phyloP scores from a whole-genome alignment of 2,113 vertebrate genomes.

The Sitta europaea region DNA sequence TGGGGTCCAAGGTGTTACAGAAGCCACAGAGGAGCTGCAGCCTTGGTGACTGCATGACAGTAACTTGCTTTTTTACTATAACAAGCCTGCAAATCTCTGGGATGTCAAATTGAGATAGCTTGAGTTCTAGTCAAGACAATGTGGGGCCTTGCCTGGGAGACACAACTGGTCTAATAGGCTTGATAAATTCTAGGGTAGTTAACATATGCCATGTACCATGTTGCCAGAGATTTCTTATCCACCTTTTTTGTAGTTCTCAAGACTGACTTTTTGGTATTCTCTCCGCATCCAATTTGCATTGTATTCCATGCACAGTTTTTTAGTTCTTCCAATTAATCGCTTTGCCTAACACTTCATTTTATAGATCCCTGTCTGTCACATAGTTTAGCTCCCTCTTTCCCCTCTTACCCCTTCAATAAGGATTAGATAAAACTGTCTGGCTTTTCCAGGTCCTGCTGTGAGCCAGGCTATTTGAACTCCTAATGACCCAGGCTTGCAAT shows the following conservation, averaged over 20 bases:
- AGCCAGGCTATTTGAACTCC: background rate
- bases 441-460: background rate
- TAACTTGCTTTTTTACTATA: background rate
- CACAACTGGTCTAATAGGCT: background rate
- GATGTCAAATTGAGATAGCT: background rate
- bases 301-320: background rate
- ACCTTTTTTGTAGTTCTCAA: background rate
- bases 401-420: background rate
- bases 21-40: background rate
- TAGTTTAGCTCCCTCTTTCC: background rate
- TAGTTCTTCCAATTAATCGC: background rate
- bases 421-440: background rate
- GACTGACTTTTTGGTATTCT: background rate
- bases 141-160: background rate
- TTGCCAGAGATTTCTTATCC: background rate
- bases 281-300: background rate
- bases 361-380: background rate
- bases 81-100: background rate
- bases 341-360: background rate
- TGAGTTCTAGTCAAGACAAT: background rate
- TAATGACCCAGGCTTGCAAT: background rate
- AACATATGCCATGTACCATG: background rate
- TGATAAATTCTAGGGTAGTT: background rate
- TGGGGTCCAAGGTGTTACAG: background rate
- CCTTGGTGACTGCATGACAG: background rate